Conservation (phyloP, 1,140 invertebrate species). For the Augochlora pura region DNA sequence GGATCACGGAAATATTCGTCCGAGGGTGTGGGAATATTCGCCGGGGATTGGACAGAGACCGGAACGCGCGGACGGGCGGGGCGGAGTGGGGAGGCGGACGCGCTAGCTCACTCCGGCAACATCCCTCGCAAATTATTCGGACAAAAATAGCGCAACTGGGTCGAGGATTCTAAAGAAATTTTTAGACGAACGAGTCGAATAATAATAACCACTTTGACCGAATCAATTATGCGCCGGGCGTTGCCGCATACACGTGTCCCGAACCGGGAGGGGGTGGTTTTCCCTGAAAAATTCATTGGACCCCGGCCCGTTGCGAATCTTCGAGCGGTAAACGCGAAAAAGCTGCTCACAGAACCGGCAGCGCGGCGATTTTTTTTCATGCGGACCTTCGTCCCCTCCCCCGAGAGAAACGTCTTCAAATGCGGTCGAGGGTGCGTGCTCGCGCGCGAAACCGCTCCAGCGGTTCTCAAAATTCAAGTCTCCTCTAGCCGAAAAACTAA, state of each 20-base stretch:
- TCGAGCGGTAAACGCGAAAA: too few relatives aligned
- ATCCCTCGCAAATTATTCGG: conserved; percentile 4
- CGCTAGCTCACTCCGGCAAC: neutral
- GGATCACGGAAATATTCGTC: too few relatives aligned
- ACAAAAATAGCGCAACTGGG: neutral
- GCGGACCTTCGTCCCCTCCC: neutral
- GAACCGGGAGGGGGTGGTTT: too few relatives aligned
- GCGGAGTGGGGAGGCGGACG: too few relatives aligned
- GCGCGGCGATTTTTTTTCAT: neutral
- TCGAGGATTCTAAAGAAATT: conserved; percentile 15
- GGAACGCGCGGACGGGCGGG: neutral
- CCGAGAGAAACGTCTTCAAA: conserved; percentile 29
- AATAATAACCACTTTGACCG: neutral
- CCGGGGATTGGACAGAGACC: neutral
- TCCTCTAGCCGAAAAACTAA: neutral
- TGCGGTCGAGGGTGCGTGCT: conserved; percentile 23
- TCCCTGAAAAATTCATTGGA: too few relatives aligned
- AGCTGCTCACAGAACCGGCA: too few relatives aligned
- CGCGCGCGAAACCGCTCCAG: neutral
- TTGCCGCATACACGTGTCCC: neutral
- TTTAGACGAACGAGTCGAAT: neutral
- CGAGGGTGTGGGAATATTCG: too few relatives aligned
- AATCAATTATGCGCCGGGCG: neutral
- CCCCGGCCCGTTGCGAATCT: neutral
- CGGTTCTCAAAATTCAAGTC: conserved; percentile 11